Conservation (phyloP, 2,888 invertebrate genomes). For the Dusona sp. region DNA sequence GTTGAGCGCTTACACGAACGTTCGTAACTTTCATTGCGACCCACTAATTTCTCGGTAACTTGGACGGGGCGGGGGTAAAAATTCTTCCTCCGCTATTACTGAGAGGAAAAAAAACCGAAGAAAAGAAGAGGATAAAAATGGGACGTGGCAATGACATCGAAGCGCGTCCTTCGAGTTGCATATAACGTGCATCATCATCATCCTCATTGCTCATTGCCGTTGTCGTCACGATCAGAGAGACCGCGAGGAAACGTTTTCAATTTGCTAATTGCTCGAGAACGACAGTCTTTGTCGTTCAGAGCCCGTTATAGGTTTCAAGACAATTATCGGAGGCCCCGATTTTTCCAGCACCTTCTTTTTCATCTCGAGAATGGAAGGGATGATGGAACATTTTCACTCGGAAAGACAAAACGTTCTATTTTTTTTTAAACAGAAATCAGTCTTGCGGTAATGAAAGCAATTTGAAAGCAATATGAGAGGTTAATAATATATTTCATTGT, state of each 20-base stretch:
- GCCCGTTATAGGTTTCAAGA: slow-evolving; percentile 9
- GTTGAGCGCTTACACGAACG: slow-evolving; percentile 14
- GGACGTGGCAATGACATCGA: slow-evolving; percentile 29
- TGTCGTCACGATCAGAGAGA: slow-evolving; percentile 19
- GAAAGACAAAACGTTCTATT: no score
- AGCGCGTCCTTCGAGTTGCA: slow-evolving; percentile 27
- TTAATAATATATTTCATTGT: no score
- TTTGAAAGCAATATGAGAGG: no score
- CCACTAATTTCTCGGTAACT: slow-evolving; percentile 11
- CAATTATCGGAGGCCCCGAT: neutral
- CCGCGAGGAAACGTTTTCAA: slow-evolving; percentile 45
- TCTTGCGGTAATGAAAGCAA: no score
- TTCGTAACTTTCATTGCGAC: slow-evolving; percentile 23
- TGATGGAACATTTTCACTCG: no score
- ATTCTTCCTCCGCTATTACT: neutral
- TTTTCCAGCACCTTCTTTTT: neutral
- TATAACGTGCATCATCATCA: slow-evolving; percentile 25
- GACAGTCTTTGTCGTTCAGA: slow-evolving; percentile 13
- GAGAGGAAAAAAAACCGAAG: neutral
- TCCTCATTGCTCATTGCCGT: slow-evolving; percentile 10
- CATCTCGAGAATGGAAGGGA: neutral
- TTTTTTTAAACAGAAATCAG: no score
- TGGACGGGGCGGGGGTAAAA: neutral
- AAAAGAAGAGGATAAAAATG: slow-evolving; percentile 1
- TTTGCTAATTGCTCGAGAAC: slow-evolving; percentile 58